A percentile compares a stretch with the other conserved stretches of the same genome.
These are phyloP conservation scores for Drosophila glabriapex DNA, from an alignment of 2,888 invertebrate genomes.

Conservation along the genomic window DNA sequence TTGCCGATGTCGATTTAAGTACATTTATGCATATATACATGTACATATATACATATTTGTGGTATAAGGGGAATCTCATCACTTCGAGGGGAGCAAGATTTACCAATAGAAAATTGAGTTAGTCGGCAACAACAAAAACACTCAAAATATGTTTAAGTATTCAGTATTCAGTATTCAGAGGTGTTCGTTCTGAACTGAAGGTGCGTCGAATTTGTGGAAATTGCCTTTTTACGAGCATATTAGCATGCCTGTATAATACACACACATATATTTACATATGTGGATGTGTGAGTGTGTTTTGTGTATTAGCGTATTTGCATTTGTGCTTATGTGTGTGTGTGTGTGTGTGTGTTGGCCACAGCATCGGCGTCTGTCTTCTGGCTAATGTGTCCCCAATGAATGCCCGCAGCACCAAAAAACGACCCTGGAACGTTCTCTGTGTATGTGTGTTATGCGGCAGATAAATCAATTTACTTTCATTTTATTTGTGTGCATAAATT, in stretches of 20 bases:
- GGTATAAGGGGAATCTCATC: slow-evolving; percentile 60
- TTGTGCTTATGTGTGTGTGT: slow-evolving; percentile 41
- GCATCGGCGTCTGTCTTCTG: slow-evolving; percentile 59
- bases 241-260: slow-evolving; percentile 54
- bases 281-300: slow-evolving; percentile 23
- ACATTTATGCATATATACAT: neutral
- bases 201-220: slow-evolving; percentile 71
- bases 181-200: slow-evolving; percentile 43
- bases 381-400: slow-evolving; percentile 83
- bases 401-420: slow-evolving; percentile 57
- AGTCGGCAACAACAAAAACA: slow-evolving; percentile 47
- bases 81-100: slow-evolving; percentile 51
- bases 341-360: slow-evolving; percentile 48
- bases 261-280: slow-evolving; percentile 9
- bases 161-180: slow-evolving; percentile 54
- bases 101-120: slow-evolving; percentile 82
- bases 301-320: slow-evolving; percentile 64
- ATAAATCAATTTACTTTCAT: slow-evolving; percentile 82
- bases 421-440: slow-evolving; percentile 50
- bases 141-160: slow-evolving; percentile 49
- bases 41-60: slow-evolving; percentile 33
- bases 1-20: neutral
- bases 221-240: slow-evolving; percentile 83
- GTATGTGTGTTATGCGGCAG: slow-evolving; percentile 47
- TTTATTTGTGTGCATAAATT: slow-evolving; percentile 80